Evolutionary conservation across 2,113 vertebrate species (phyloP).

Genomic region (Odobenus rosmarus): DNA sequence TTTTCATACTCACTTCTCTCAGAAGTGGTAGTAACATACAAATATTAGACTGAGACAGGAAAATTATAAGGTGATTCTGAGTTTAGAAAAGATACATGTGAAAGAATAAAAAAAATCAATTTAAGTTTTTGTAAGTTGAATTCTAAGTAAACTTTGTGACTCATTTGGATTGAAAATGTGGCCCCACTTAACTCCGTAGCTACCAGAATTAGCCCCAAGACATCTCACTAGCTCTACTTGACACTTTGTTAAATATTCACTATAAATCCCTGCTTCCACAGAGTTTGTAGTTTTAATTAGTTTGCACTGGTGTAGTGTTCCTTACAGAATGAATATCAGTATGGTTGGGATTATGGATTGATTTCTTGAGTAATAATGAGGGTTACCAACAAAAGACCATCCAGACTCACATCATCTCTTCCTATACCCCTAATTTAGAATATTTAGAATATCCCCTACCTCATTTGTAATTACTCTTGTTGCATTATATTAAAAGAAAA

Average conservation of each 20-base stretch:
- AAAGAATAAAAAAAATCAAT: background rate
- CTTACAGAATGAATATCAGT: constrained; percentile 41
- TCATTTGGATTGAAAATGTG: constrained; percentile 32
- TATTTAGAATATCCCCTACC: constrained; percentile 34
- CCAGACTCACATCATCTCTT: background rate
- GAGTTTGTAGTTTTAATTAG: constrained; percentile 67
- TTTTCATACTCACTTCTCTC: constrained; percentile 11
- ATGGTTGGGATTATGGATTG: constrained; percentile 29
- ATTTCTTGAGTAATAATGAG: constrained; percentile 55
- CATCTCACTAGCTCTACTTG: background rate
- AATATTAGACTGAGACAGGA: background rate
- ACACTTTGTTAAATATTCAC: constrained; percentile 30
- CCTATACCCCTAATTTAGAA: constrained; percentile 36
- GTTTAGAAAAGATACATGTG: background rate
- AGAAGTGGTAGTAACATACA: background rate
- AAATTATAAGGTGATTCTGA: background rate
- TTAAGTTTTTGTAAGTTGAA: constrained; percentile 9
- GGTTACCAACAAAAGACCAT: constrained; percentile 55
- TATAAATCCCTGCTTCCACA: background rate
- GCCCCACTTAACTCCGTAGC: background rate
- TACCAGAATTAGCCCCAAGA: background rate
- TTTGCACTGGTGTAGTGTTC: background rate
- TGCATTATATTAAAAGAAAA: constrained; percentile 66
- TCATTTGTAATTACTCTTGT: constrained; percentile 65
- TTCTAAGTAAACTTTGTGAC: constrained; percentile 7